Evolutionary conservation across 2,113 vertebrate genomes (phyloP), one percentile per base, ranked within the genome.

Genomic region (Gymnorhina tibicen): DNA sequence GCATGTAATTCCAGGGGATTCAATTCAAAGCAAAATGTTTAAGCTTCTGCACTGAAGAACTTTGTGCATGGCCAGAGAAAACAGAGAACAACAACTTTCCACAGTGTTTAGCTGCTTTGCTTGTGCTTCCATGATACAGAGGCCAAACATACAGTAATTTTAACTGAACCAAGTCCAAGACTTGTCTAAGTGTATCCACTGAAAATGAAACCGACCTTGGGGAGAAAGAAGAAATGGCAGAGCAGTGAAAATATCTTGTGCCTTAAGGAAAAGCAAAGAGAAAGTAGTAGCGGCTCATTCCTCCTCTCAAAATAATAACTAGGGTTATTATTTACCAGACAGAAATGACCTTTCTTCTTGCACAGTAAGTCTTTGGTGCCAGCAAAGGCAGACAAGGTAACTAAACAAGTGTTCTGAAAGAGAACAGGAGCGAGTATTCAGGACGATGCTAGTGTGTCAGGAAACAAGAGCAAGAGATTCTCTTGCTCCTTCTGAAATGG

Each of bases 11-110:
- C 89, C 94, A 95, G 92, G 35, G 37, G 27, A 93, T 63, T 88
- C 89, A 89, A 96, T 94, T 98, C 97, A 95, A 95, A 95, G 86
- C 85, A 96, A 95, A 87, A 93, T 27, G 95, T 97, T 96, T 97
- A 97, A 96, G 97, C 96, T 94, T 91, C 95, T 94, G 67, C 80
- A 93, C 70, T 89, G 85, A 83, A 95, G 94, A 90, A 81, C 87
- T 91, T 91, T 52, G 79, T 94, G 88, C 95, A 87, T 27, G 32
- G 97, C 97, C 97, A 97, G 97, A 89, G 97, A 97, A 98, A 98
- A 97, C 95, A 97, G 85, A 95, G 89, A 96, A 97, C 95, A 97
- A 95, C 96, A 96, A 97, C 87, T 98, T 98, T 97, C 96, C 97
- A 97, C 96, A 97, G 97, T 87, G 91, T 97, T 96, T 98, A 96